Evolutionary conservation across 2,113 vertebrate genomes (phyloP), one percentile per base, ranked within the genome.

Genomic region (Pterocles burchelli): DNA sequence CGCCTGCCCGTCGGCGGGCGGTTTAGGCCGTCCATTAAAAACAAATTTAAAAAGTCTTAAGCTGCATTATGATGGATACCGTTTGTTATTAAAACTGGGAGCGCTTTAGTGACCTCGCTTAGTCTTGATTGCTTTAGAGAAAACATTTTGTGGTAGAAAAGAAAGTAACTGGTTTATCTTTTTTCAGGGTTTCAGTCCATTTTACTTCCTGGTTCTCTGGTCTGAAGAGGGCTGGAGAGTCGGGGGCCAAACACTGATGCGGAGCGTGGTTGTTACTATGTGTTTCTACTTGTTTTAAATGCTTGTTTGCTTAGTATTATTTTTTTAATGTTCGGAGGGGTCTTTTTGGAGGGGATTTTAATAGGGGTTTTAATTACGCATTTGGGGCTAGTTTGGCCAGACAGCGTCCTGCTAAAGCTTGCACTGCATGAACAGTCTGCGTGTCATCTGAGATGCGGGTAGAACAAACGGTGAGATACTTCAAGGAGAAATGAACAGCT

Each of bases 181-280:
- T n/a, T 15, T 1, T 2, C 4, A 2, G 1, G 5, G 38, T 58
- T 93, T 59, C 4, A 36, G 33, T 22, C 25, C 10, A 0, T 41
- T 87, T 61, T 28, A 54, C 52, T 85, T 93, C 57, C 65, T 48
- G 13, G 10, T 76, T 89, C 28, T 80, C 45, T 13, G 29, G 34
- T 34, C 46, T 43, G 26, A 43, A 59, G 41, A 68, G 49, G 31
- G 43, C 58, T 31, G 72, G 13, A 17, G 5, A 11, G 10, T 29
- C 38, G 15, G 79, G 34, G 52, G 19, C 52, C 31, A 54, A 71
- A 26, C 16, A 4, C 46, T 9, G n/a, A 2, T 8, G 21, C 55
- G 17, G 14, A 18, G 13, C 7, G 59, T 10, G 26, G 11, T 51
- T 49, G 18, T 24, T 63, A 16, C 28, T 2, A 1, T 28, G 7